Evolutionary conservation across 2,888 invertebrate genomes (phyloP).

Genomic region (Busseola fusca): DNA sequence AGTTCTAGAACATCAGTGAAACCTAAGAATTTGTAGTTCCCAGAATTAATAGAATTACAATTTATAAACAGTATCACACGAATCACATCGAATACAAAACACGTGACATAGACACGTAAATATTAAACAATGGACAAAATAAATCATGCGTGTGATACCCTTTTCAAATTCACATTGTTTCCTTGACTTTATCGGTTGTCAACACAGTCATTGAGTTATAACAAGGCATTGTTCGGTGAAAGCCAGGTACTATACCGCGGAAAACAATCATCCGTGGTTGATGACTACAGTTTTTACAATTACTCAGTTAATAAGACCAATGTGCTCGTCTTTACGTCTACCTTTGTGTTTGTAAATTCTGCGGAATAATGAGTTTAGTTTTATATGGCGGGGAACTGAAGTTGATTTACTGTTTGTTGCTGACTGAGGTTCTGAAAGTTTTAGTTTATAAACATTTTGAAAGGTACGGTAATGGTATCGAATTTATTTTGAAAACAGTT

Average conservation of each 20-base stretch:
- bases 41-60: neutral
- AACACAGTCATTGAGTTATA: constrained; percentile 61
- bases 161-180: constrained; percentile 61
- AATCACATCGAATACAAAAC: constrained; percentile 9
- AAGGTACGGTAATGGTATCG: neutral
- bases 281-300: constrained; percentile 68
- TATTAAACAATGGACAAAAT: constrained; percentile 42
- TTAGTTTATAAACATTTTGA: neutral
- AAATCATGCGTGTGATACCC: constrained; percentile 46
- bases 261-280: constrained; percentile 71
- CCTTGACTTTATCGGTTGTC: constrained; percentile 65
- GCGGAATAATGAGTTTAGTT: constrained; percentile 46
- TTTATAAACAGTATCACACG: neutral
- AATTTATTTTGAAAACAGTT: neutral
- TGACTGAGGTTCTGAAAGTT: constrained; percentile 9
- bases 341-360: constrained; percentile 64
- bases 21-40: neutral
- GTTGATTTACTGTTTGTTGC: constrained; percentile 22
- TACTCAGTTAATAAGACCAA: constrained; percentile 65
- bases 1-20: neutral
- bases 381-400: constrained; percentile 17
- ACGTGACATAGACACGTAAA: constrained; percentile 38
- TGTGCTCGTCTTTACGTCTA: constrained; percentile 54
- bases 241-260: constrained; percentile 63
- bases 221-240: constrained; percentile 77